phyloP scores from a whole-genome alignment of 2,888 invertebrate genomes.

The Crocallis elinguaria region DNA sequence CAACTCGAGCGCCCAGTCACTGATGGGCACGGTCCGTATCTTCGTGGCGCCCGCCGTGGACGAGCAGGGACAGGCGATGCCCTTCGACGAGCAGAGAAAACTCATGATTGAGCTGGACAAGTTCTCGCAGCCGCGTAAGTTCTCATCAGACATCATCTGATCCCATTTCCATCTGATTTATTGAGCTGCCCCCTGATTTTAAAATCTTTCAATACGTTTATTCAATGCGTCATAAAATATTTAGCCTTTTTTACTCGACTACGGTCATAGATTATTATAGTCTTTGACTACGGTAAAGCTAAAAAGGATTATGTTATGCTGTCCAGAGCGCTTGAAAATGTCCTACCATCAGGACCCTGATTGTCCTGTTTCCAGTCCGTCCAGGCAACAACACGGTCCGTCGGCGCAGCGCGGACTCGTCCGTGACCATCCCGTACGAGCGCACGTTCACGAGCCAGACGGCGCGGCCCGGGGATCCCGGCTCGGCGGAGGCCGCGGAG shows the following conservation, averaged over 20 bases:
- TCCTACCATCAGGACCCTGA: too few species aligned
- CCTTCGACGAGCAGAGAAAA: constrained; percentile 81
- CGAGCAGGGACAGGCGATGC: constrained; percentile 61
- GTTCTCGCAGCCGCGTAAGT: constrained; percentile 84
- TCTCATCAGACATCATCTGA: neutral
- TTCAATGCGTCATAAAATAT: too few species aligned
- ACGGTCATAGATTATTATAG: too few species aligned
- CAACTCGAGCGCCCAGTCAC: constrained; percentile 76
- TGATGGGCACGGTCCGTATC: constrained; percentile 87
- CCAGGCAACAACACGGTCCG: constrained; percentile 88
- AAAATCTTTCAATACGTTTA: too few species aligned
- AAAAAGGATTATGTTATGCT: too few species aligned
- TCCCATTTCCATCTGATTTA: too few species aligned
- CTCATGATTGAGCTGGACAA: constrained; percentile 90
- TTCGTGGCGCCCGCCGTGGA: constrained; percentile 85
- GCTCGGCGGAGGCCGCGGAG: constrained; percentile 75
- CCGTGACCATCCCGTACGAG: constrained; percentile 93
- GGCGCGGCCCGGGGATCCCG: constrained; percentile 83
- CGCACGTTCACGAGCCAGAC: constrained; percentile 90
- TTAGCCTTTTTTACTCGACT: too few species aligned
- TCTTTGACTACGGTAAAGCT: too few species aligned
- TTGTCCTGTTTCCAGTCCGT: constrained; percentile 76
- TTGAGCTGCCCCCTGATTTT: too few species aligned
- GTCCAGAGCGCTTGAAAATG: too few species aligned
- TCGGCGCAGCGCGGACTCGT: constrained; percentile 88